These are phyloP conservation scores for Zophobas atratus DNA, from an alignment of 1,140 invertebrate species.

Conservation along the genomic window DNA sequence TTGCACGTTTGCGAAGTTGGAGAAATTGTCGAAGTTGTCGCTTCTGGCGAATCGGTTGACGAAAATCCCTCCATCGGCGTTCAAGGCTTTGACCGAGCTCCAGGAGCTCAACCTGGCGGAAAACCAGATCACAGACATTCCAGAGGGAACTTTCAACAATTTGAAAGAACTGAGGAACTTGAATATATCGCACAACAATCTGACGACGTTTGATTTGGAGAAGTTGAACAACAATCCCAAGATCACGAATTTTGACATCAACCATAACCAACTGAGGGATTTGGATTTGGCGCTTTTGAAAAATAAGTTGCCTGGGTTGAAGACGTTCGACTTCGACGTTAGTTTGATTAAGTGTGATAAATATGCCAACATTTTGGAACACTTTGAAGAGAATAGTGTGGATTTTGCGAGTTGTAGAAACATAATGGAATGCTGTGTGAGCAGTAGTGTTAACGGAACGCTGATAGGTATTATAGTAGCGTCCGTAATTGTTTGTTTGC, in stretches of 20 bases:
- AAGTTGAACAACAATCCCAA: background rate
- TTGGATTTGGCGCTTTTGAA: background rate
- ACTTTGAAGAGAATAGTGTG: background rate
- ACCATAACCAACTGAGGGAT: background rate
- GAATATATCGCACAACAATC: conserved; percentile 16
- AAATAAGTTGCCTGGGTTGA: background rate
- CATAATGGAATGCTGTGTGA: background rate
- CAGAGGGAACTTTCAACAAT: background rate
- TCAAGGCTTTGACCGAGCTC: background rate
- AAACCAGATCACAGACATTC: background rate
- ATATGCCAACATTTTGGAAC: background rate
- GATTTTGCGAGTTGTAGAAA: background rate
- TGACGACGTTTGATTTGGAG: background rate
- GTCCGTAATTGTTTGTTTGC: conserved; percentile 1
- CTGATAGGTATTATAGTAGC: background rate
- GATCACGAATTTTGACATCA: background rate
- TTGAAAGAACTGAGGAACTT: background rate
- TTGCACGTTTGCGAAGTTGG: conserved; percentile 14
- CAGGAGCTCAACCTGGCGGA: background rate
- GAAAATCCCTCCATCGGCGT: conserved; percentile 13
- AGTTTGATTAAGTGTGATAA: conserved; percentile 7
- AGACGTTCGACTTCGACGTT: background rate
- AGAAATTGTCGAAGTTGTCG: background rate
- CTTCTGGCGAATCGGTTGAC: conserved; percentile 1
- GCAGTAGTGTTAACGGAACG: background rate